A percentile compares a stretch with the other conserved stretches of the same genome.
Conservation (phyloP, 1,140 invertebrate species). For the Centruroides sculpturatus region DNA sequence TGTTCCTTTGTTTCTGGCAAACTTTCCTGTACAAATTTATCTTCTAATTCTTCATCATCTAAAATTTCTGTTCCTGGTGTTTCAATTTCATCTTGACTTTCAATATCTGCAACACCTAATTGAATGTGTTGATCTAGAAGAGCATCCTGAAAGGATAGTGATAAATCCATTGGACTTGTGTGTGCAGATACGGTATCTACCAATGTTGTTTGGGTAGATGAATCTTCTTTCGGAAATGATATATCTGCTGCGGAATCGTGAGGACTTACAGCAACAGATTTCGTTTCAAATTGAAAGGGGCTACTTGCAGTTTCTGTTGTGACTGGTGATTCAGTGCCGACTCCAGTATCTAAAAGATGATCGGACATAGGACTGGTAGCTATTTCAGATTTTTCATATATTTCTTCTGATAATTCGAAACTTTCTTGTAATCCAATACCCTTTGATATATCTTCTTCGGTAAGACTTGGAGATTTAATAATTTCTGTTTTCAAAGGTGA, state of each 20-base stretch:
- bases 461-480: too few species aligned
- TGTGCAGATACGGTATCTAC: constrained; percentile 7
- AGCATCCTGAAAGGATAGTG: constrained; percentile 13
- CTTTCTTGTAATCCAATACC: too few species aligned
- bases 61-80: too few species aligned
- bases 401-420: not conserved
- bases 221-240: constrained; percentile 2
- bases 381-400: constrained; percentile 27
- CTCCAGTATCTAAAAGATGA: constrained; percentile 29
- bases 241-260: not conserved
- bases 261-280: constrained; percentile 3
- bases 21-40: too few species aligned
- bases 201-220: constrained; percentile 11
- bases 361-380: constrained; percentile 28
- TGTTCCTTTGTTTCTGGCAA: too few species aligned
- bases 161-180: constrained; percentile 12
- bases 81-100: too few species aligned
- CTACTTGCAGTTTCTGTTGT: constrained; percentile 33
- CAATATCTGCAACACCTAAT: too few species aligned
- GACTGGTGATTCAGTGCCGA: constrained; percentile 34
- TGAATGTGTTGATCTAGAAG: not conserved
- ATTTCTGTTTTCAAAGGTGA: too few species aligned
- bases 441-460: too few species aligned
- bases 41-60: too few species aligned
- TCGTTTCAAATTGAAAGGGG: constrained; percentile 11